Conservation (phyloP, 2,797 vertebrate genomes). For the Aplochiton taeniatus region DNA sequence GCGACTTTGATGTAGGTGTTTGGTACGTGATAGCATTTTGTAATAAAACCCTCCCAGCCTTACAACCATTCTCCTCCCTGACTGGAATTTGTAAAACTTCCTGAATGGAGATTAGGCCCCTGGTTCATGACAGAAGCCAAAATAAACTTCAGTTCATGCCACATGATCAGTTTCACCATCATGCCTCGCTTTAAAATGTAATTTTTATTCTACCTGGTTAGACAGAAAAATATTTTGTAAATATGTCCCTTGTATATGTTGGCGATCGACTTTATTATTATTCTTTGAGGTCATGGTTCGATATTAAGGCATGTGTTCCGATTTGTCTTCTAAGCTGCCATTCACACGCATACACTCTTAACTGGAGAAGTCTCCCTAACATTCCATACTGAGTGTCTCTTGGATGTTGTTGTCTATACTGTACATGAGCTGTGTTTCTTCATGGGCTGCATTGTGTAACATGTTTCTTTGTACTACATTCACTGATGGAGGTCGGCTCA, state of each 20-base stretch:
- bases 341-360: conserved; percentile 5
- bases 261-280: not conserved
- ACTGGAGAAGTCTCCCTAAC: conserved; percentile 7
- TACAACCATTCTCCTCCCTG: conserved; percentile 41
- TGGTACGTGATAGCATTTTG: conserved; percentile 44
- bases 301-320: conserved; percentile 18
- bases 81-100: conserved; percentile 19
- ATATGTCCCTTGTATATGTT: not conserved
- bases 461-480: conserved; percentile 46
- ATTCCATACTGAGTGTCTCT: conserved; percentile 25
- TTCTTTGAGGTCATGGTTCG: conserved; percentile 3
- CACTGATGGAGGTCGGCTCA: conserved; percentile 42
- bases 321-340: conserved; percentile 11
- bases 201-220: not conserved
- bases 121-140: not conserved
- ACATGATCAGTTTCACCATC: too few species aligned
- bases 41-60: conserved; percentile 52
- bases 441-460: conserved; percentile 38
- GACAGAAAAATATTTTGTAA: not conserved
- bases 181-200: too few species aligned
- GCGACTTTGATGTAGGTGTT: not conserved
- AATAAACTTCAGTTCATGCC: too few species aligned
- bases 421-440: conserved; percentile 53
- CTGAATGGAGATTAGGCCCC: conserved; percentile 29
- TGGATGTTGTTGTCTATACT: conserved; percentile 45